phyloP scores from a whole-genome alignment of 2,888 invertebrate genomes.

The Agonum fuliginosum region DNA sequence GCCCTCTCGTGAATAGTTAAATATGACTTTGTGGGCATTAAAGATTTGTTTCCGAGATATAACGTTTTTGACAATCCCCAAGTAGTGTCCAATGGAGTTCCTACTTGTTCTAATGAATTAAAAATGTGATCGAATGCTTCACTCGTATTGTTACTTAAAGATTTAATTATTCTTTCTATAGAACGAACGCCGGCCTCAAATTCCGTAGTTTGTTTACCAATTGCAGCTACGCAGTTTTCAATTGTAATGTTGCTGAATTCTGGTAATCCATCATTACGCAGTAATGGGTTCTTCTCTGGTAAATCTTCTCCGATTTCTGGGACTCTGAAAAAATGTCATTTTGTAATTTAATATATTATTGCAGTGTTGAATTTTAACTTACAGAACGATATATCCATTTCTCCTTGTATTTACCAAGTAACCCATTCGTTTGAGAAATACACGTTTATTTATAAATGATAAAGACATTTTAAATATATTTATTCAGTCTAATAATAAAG shows the following conservation, averaged over 20 bases:
- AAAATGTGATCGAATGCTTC: conserved; percentile 83
- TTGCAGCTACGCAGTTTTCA: conserved; percentile 89
- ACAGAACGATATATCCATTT: conserved; percentile 83
- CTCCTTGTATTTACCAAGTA: conserved; percentile 70
- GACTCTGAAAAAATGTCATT: conserved; percentile 75
- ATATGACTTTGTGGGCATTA: conserved; percentile 88
- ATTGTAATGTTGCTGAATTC: conserved; percentile 88
- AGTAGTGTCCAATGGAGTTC: conserved; percentile 85
- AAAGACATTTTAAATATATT: conserved; percentile 69
- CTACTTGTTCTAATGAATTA: conserved; percentile 83
- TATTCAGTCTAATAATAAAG: not conserved
- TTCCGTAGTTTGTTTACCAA: conserved; percentile 87
- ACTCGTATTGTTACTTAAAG: conserved; percentile 70
- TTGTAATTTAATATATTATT: conserved; percentile 47
- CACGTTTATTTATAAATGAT: conserved; percentile 69
- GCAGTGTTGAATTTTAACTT: conserved; percentile 71
- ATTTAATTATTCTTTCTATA: conserved; percentile 78
- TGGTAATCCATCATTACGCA: conserved; percentile 84
- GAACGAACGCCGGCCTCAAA: conserved; percentile 85
- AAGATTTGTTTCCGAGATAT: conserved; percentile 85
- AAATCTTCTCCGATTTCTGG: conserved; percentile 91
- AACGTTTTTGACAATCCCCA: conserved; percentile 92
- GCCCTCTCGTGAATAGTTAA: conserved; percentile 88
- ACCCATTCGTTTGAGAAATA: conserved; percentile 67
- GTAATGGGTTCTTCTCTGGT: conserved; percentile 83